Percentiles rank a stretch among this genome's conserved stretches.
Conservation (phyloP, 35 echinoderm and acorn worm genomes). For the Heliocidaris tuberculata region DNA sequence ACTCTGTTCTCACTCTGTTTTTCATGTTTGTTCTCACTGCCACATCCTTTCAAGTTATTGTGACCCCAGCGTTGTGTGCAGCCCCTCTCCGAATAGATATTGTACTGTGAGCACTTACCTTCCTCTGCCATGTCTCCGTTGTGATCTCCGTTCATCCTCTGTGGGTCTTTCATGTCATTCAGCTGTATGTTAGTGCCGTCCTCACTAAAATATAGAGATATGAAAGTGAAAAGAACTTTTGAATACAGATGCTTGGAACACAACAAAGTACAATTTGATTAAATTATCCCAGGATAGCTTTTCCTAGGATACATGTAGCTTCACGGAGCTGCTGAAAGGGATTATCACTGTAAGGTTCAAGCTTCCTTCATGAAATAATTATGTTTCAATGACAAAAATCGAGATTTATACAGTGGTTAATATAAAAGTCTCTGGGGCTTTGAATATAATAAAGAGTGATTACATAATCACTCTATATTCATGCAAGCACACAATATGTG, state of each 20-base stretch:
- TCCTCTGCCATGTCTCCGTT: conserved; percentile 50
- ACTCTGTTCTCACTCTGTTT: too few species aligned
- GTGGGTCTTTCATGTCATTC: conserved; percentile 65
- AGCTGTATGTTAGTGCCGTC: conserved; percentile 68
- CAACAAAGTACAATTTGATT: not conserved
- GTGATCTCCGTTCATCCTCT: conserved; percentile 66
- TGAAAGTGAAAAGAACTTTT: not conserved
- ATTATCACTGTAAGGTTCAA: too few species aligned
- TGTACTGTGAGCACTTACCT: conserved; percentile 46
- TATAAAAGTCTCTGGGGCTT: too few species aligned
- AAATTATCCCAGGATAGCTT: not conserved
- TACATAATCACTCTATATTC: too few species aligned
- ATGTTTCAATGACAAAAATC: too few species aligned
- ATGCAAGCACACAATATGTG: too few species aligned
- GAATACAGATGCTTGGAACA: not conserved
- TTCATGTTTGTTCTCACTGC: not conserved
- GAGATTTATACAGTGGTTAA: too few species aligned
- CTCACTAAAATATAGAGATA: conserved; percentile 26
- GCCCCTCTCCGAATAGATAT: not conserved
- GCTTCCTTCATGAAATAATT: too few species aligned
- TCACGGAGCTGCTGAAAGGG: not conserved
- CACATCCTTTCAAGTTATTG: not conserved
- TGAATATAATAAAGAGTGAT: too few species aligned
- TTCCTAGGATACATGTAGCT: too few species aligned
- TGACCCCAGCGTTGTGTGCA: not conserved